These are phyloP conservation scores for Geotrupes spiniger DNA, from an alignment of 2,888 invertebrate genomes.

Conservation along the genomic window DNA sequence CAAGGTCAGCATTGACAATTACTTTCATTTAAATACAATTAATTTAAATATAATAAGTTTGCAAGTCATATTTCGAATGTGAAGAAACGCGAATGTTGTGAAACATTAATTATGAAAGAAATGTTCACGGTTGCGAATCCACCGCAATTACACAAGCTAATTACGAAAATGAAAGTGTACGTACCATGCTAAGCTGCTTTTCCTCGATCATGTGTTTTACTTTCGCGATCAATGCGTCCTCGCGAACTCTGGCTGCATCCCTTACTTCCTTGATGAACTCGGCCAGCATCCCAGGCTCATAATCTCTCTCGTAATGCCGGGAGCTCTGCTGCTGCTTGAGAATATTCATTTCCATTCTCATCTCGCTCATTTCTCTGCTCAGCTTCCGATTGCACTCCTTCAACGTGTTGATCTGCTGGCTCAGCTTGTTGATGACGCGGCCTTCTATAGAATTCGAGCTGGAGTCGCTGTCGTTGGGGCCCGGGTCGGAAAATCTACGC, in stretches of 20 bases:
- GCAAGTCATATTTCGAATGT: no score
- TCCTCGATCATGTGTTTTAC: constrained; percentile 61
- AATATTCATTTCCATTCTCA: constrained; percentile 60
- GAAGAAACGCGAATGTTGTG: no score
- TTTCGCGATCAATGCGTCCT: constrained; percentile 66
- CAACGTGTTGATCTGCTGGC: constrained; percentile 70
- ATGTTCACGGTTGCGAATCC: no score
- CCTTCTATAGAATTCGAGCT: constrained; percentile 58
- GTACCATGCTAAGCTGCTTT: constrained; percentile 51
- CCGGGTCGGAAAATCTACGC: constrained; percentile 67
- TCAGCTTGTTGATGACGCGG: constrained; percentile 60
- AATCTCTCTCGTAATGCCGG: constrained; percentile 49
- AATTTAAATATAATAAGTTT: no score
- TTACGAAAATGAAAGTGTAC: constrained; percentile 18
- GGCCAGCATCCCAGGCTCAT: constrained; percentile 70
- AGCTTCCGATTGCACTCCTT: constrained; percentile 73
- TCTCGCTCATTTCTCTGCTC: constrained; percentile 70
- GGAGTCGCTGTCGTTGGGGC: constrained; percentile 51
- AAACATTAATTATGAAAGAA: no score
- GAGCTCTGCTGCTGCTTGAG: constrained; percentile 42
- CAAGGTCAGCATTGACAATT: no score
- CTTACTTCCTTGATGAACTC: constrained; percentile 72
- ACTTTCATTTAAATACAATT: no score
- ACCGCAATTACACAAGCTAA: no score
- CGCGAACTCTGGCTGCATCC: constrained; percentile 68